Conservation (phyloP, 2,888 invertebrate species). For the Coecobrya sp. region DNA sequence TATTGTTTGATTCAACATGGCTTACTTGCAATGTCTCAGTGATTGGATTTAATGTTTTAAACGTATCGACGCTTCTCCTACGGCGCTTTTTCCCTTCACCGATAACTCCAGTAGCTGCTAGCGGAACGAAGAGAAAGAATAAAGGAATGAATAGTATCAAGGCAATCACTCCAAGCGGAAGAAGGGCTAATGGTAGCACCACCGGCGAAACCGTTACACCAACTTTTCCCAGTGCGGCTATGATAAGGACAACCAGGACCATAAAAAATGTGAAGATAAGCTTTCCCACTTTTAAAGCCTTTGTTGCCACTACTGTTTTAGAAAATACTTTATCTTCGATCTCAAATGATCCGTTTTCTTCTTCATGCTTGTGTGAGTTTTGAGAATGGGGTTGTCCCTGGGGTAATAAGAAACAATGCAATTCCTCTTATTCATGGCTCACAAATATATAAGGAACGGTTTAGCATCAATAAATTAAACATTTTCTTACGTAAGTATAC, state of each 20-base stretch:
- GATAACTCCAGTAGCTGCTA: conserved; percentile 66
- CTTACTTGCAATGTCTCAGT: no score
- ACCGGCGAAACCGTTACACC: conserved; percentile 72
- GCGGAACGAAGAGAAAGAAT: conserved; percentile 65
- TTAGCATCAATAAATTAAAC: background rate
- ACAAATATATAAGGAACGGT: background rate
- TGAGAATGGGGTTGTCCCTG: background rate
- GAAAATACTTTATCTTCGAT: conserved; percentile 71
- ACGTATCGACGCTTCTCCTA: no score
- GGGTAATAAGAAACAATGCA: background rate
- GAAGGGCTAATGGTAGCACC: conserved; percentile 68
- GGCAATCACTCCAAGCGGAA: conserved; percentile 76
- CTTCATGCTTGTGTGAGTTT: background rate
- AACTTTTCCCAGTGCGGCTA: conserved; percentile 46
- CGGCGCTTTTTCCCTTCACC: conserved; percentile 65
- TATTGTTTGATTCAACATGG: no score
- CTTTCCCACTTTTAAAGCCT: conserved; percentile 74
- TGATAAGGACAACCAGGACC: conserved; percentile 67
- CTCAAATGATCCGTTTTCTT: conserved; percentile 35
- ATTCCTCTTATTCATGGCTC: background rate
- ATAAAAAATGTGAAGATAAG: conserved; percentile 68
- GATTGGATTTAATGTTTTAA: no score
- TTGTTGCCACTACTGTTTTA: conserved; percentile 76
- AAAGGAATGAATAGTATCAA: conserved; percentile 75
- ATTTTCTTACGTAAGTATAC: background rate